A percentile compares a stretch with the other conserved stretches of the same genome.
phyloP scores from a whole-genome alignment of 1,140 invertebrate genomes.

The Palaemon carinicauda region DNA sequence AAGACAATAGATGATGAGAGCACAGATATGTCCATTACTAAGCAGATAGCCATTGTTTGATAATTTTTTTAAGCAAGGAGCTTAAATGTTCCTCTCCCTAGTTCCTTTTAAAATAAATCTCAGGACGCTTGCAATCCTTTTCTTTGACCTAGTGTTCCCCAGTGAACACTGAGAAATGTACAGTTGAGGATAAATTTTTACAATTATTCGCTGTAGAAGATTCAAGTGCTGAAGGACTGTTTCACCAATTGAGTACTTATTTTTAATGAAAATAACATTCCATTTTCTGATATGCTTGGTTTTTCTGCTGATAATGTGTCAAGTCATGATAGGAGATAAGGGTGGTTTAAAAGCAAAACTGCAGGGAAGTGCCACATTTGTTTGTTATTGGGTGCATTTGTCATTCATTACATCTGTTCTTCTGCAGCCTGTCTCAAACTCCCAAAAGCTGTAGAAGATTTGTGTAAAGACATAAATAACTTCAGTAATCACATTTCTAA shows the following conservation, averaged over 20 bases:
- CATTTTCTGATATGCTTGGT: not conserved
- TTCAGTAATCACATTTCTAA: not conserved
- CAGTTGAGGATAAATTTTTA: slow-evolving; percentile 9
- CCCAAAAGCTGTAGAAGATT: not conserved
- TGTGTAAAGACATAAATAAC: not conserved
- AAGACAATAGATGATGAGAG: slow-evolving; percentile 18
- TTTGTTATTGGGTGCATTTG: slow-evolving; percentile 14
- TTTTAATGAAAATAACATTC: not conserved
- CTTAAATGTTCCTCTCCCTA: too few species aligned
- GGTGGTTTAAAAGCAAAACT: slow-evolving; percentile 1
- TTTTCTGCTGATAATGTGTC: not conserved
- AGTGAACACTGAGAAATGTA: slow-evolving; percentile 15
- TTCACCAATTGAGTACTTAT: not conserved
- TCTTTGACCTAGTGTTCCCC: too few species aligned
- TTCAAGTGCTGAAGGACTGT: not conserved
- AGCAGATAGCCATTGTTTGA: slow-evolving; percentile 14
- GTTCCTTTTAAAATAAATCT: too few species aligned
- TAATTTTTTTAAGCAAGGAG: too few species aligned
- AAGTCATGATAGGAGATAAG: not conserved
- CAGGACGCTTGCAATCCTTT: too few species aligned
- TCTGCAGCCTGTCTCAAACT: slow-evolving; percentile 10
- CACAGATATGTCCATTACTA: slow-evolving; percentile 17
- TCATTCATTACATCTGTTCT: not conserved
- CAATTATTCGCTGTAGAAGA: slow-evolving; percentile 5
- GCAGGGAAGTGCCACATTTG: not conserved